Evolutionary conservation across 2,888 invertebrate genomes (phyloP), one percentile per base, ranked within the genome.

Genomic region (Junonia oenone): DNA sequence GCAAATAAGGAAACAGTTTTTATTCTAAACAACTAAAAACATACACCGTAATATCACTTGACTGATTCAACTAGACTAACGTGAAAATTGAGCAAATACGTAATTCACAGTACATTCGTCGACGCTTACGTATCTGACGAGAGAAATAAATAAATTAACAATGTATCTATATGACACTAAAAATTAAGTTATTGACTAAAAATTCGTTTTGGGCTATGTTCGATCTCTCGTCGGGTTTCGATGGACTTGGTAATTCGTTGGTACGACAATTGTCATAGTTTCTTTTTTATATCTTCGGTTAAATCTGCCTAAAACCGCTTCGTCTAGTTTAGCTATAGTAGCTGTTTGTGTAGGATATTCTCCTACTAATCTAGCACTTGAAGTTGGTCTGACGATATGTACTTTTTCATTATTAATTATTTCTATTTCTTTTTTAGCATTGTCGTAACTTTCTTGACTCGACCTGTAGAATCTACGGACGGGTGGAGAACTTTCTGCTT

Each of bases 31-130:
- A 73, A 81, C 84, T 85, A 71, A 76, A 71, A 76, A 83, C 83
- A 89, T 88, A 89, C 89, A 88, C 89, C 89, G 74, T 88, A 88
- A 86, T 90, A 90, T 90, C 89, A 90, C 89, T 86, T 89, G 89
- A 88, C 89, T 89, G 85, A 83, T 76, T 81, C 73, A 68, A 67
- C 69, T 66, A 71, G 62, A 67, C 71, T 75, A 74, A 68, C 71
- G 72, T 68, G 73, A 77, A 40, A 40, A 81, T 86, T 87, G 87
- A 87, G 87, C 87, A 83, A 78, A 81, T 75, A 83, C 78, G 75
- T 69, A 66, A 69, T 58, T 62, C 63, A 58, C 54, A 61, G 63
- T 59, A 65, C 63, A 63, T 61, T 61, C 57, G 58, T 56, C 62
- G 59, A 59, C 55, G 58, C 52, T 62, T 63, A 64, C 66, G 63